Base-by-base conservation (phyloP, 2,113 vertebrate genomes). In the Clinocottus analis region DNA sequence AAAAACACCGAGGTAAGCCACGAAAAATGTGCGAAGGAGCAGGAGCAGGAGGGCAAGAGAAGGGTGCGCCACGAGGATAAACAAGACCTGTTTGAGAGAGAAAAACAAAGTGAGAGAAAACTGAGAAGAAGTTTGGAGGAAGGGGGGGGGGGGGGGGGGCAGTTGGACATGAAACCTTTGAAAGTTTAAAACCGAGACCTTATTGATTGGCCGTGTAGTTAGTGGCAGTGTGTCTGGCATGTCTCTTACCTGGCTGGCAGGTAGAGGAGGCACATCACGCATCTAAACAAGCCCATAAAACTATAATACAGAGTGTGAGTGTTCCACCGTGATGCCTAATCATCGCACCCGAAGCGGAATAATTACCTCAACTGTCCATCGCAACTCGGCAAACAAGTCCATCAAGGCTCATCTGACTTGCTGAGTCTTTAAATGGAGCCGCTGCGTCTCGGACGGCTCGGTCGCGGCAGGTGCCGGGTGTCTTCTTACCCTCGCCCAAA, bases 321-420 rank as follows among this genome's bases (percentile, higher is more conserved):
- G 70, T 72, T 78, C 60, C 65, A 72, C 53, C 84, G 70, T 80
- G 71, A 82, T 65, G 68, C 70, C 84, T 78, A 67, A 88, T 89
- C 77, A 83, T 84, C 73, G 53, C 33, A 80, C 69, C 77, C 80
- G 56, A 59, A 82, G 83, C 61, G 56, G 82, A 81, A 87, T 87
- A 81, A 90, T 84, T 79, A 87, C 84, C 82, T 65, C 37, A 0
- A 39, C 84, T 79, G 82, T 85, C 88, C 88, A 77, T 90, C 87
- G 88, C 63, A 75, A 29, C 65, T 79, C 82, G 82, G 85, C 83
- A 77, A 80, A 83, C 75, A 58, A 63, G 75, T 77, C 70, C 62
- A 85, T 85, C 75, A 71, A 17, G 85, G 17, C 69, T 53, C 75
- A 70, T 85, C 82, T 87, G 77, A 74, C 80, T 39, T 72, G 31